Evolutionary conservation across 2,888 invertebrate species (phyloP), one percentile per base, ranked within the genome.

Genomic region (Heliconius ethilla): DNA sequence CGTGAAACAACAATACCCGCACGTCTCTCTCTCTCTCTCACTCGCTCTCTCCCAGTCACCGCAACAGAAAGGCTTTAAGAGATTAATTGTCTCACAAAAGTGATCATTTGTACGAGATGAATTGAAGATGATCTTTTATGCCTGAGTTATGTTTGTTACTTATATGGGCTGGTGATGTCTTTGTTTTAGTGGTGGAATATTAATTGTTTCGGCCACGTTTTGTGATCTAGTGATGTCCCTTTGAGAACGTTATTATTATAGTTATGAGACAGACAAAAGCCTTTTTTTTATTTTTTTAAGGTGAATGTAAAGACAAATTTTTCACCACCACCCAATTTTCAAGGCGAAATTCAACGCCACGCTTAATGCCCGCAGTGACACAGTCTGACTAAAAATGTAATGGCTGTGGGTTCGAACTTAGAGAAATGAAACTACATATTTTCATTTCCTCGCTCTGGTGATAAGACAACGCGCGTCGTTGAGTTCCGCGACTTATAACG

Each of bases 11-110:
- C 63, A 67, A 63, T 33, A 70, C 40, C 33, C 69, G 69, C 69
- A 69, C 40, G 25, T 15, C 25, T 15, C 15, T 13, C n/a, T 67
- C n/a, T 37, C n/a, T 7, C 37, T 13, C 45, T 73, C 70, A 72
- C 82, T 40, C 73, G 3, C 59, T 59, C 59, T 79, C 79, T 62
- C 67, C 76, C 80, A 75, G 62, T 77, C 77, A 82, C 83, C 83
- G 83, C 83, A 83, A 82, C 80, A 82, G 80, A 80, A 80, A 80
- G 75, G 73, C 67, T 81, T 78, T 75, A 37, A 45, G 66, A 81
- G 84, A 83, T 83, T 82, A 81, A 82, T 82, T 63, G 78, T 55
- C 65, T 40, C 15, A 40, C 40, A 65, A 63, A 74, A 73, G 33
- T 3, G 37, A 70, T 70, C 70, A 15, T 62, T 73, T 62, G 59